These are phyloP conservation scores for Dusona sp. DNA, from an alignment of 2,888 invertebrate genomes.

Conservation along the genomic window DNA sequence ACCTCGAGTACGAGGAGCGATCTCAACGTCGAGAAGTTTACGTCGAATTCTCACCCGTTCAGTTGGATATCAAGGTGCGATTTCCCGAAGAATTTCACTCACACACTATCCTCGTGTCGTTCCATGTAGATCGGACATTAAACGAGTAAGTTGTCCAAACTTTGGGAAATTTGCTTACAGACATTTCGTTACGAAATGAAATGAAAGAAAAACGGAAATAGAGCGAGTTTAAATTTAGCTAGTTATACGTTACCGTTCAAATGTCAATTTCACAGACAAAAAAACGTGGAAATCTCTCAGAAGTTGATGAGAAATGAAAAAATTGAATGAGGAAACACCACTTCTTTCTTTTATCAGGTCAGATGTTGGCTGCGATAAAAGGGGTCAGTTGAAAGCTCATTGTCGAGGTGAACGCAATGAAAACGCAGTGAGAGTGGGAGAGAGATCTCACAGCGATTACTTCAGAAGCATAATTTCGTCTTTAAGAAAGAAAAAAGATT, in stretches of 20 bases:
- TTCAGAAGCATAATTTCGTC: conserved; percentile 60
- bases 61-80: conserved; percentile 39
- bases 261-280: not conserved
- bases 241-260: no score
- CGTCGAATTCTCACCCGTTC: conserved; percentile 57
- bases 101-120: conserved; percentile 8
- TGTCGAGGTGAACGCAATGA: conserved; percentile 32
- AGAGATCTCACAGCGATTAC: conserved; percentile 53
- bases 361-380: conserved; percentile 5
- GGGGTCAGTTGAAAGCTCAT: conserved; percentile 31
- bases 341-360: not conserved
- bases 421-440: conserved; percentile 8
- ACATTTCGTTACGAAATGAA: conserved; percentile 8
- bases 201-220: not conserved
- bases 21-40: conserved; percentile 49
- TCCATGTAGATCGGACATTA: conserved; percentile 14
- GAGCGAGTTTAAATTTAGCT: not conserved
- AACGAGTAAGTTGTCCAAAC: conserved; percentile 29
- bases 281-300: not conserved
- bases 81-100: conserved; percentile 18
- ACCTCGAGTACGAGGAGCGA: conserved; percentile 41
- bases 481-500: conserved; percentile 44
- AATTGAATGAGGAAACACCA: not conserved
- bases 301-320: not conserved
- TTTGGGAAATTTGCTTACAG: conserved; percentile 18